Percentiles rank a stretch among this genome's conserved stretches.
Conservation (phyloP, 2,113 vertebrate species). For the Uria lomvia region DNA sequence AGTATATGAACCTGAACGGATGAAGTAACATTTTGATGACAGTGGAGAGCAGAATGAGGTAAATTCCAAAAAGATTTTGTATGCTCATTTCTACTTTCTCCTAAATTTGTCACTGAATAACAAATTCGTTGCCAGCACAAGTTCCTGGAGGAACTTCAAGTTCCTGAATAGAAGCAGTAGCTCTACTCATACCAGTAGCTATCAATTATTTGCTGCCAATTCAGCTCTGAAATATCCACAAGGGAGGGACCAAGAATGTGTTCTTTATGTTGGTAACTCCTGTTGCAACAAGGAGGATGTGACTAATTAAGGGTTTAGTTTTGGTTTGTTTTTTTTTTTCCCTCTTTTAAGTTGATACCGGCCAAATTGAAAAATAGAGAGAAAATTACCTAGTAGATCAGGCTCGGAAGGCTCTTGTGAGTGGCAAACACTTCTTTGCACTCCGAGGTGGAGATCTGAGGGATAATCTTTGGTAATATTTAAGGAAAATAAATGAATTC, state of each 20-base stretch:
- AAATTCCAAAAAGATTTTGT: neutral
- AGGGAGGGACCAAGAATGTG: neutral
- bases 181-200: neutral
- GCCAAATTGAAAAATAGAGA: neutral
- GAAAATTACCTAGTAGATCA: neutral
- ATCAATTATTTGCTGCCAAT: neutral
- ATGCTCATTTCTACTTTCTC: neutral
- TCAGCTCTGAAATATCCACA: neutral
- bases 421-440: neutral
- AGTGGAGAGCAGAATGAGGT: neutral
- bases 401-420: neutral
- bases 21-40: neutral
- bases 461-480: neutral
- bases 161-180: constrained; percentile 11
- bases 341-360: neutral
- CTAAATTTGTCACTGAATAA: neutral
- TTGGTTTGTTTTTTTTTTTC: fast-evolving
- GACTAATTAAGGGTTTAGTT: neutral
- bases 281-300: neutral
- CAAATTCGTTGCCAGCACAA: neutral
- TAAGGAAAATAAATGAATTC: neutral
- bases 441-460: neutral
- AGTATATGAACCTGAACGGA: neutral
- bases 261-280: neutral
- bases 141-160: constrained; percentile 35